A percentile compares a stretch with the other conserved stretches of the same genome.
Evolutionary conservation across 2,888 invertebrate species (phyloP).

Genomic region (Calameuta pallipes): DNA sequence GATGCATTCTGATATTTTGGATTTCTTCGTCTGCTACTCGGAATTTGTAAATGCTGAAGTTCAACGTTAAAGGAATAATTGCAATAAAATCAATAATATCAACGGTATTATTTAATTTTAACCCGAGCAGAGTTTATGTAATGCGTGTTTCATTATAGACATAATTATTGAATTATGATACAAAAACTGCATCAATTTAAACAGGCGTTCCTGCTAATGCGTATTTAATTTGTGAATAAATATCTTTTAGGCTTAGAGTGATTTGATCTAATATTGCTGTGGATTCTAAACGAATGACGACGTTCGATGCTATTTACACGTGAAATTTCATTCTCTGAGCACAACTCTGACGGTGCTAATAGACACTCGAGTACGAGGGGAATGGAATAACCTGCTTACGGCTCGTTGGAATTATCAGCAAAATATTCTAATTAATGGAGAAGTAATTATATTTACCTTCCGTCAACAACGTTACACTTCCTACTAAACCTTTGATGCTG

Average conservation of each 20-base stretch:
- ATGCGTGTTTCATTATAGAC: too few relatives aligned
- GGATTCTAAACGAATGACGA: neutral
- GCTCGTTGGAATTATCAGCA: constrained; percentile 28
- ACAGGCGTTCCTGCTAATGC: too few relatives aligned
- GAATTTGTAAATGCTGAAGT: neutral
- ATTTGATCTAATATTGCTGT: neutral
- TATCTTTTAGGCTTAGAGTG: neutral
- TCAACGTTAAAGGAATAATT: too few relatives aligned
- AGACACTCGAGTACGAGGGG: neutral
- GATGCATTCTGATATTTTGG: too few relatives aligned
- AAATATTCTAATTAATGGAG: constrained; percentile 37
- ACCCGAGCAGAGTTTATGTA: too few relatives aligned
- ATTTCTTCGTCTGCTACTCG: neutral
- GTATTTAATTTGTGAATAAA: too few relatives aligned
- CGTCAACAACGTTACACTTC: neutral
- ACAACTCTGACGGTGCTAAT: neutral
- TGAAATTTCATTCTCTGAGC: neutral
- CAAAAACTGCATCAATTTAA: too few relatives aligned
- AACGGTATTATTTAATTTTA: too few relatives aligned
- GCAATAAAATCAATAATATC: too few relatives aligned
- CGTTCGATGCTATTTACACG: neutral
- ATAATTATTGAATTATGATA: too few relatives aligned
- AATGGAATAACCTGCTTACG: constrained; percentile 31
- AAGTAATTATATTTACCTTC: constrained; percentile 33
- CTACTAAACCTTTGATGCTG: neutral